These are phyloP conservation scores for Orthosia gracilis DNA, from an alignment of 2,888 invertebrate species.

Conservation along the genomic window DNA sequence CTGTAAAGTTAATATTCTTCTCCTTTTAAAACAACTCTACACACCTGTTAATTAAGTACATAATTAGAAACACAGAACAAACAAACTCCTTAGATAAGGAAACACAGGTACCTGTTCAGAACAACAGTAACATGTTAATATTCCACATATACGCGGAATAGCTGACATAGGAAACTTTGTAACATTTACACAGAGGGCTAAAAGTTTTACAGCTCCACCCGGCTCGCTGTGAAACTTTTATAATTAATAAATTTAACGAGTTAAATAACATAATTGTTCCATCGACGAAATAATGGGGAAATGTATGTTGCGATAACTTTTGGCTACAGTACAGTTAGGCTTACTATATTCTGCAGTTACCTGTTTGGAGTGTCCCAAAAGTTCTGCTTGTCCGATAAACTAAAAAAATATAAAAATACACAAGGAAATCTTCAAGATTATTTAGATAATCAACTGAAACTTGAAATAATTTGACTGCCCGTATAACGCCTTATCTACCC, in stretches of 20 bases:
- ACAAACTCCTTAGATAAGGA: conserved; percentile 29
- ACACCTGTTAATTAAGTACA: not conserved
- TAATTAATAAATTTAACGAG: conserved; percentile 56
- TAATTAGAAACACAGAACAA: not conserved
- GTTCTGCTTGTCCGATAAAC: too few relatives aligned
- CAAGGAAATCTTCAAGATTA: too few relatives aligned
- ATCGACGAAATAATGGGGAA: conserved; percentile 21
- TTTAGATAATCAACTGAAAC: too few relatives aligned
- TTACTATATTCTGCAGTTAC: not conserved
- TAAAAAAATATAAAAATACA: too few relatives aligned
- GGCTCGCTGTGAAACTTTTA: conserved; percentile 40
- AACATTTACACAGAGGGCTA: conserved; percentile 39
- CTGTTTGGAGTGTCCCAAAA: not conserved
- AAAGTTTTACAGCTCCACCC: conserved; percentile 41
- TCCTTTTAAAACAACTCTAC: not conserved
- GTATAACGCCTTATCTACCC: too few relatives aligned
- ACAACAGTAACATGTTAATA: conserved; percentile 43
- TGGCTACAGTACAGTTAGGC: not conserved
- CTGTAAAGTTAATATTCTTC: not conserved
- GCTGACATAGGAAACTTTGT: conserved; percentile 43
- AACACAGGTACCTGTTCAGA: conserved; percentile 33
- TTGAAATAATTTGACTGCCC: too few relatives aligned
- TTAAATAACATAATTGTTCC: conserved; percentile 42
- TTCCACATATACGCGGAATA: conserved; percentile 36
- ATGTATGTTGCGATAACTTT: conserved; percentile 5